Base-by-base conservation (phyloP, 2,888 invertebrate species). In the Pelosia muscerda region DNA sequence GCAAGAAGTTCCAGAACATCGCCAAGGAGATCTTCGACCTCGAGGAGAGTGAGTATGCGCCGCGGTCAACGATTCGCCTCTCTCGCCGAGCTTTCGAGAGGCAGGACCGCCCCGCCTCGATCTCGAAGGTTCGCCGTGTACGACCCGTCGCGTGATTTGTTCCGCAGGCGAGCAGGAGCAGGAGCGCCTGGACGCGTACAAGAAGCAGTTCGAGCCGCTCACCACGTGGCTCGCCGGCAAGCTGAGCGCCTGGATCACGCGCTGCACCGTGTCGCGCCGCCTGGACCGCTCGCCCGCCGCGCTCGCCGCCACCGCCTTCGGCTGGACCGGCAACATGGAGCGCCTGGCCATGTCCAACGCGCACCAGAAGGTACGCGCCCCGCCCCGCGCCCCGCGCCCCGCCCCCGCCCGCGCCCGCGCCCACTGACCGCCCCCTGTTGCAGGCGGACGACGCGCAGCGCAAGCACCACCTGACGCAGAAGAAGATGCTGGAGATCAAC, bases 301-400 rank as follows among this genome's bases (percentile, higher is more conserved):
- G 64, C 95, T 99, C 64, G 98, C 99, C 61, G 99, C 99, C 77
- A 97, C 98, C 71, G 97, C 98, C 95, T 99, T 98, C 94, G 99
- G 99, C 80, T 99, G 99, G 99, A 99, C 99, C 82, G 99, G 99
- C 84, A 99, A 99, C 93, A 99, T 99, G 99, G 99, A 99, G 95
- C 96, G 99, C 63, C 96, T 99, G 77, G 99, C 99, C 74, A 94
- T 98, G 75, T 97, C 98, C 60, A 99, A 99, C 94, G 99, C 99
- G 22, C 99, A 99, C 92, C 98, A 99, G 91, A 99, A 99, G 89
- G 92, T 66, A 97, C 97, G 86, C 99, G 99, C 99, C 94, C 97
- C 54, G 8, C 15, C 6, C 23, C 84, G 99, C 99, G 6, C 99
- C 99, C 0, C 98, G 11, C 98, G 64, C 95, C 99, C 31, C 66